A percentile compares a stretch with the other conserved stretches of the same genome.
These are phyloP conservation scores for Labroides dimidiatus DNA, from an alignment of 2,797 vertebrate genomes.

Conservation along the genomic window DNA sequence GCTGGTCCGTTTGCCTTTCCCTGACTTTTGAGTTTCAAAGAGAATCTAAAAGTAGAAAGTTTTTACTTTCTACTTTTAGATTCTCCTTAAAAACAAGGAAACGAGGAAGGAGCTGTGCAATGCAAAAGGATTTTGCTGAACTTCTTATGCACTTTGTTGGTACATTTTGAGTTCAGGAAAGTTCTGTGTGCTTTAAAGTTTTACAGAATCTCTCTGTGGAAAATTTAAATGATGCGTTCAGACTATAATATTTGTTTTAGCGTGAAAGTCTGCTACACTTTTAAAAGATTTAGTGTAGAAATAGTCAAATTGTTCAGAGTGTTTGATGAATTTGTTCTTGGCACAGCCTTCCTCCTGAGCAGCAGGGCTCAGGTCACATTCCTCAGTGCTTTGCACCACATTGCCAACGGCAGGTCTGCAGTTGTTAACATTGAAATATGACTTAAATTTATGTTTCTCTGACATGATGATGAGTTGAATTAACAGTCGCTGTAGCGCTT, in stretches of 20 bases:
- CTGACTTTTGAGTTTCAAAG: constrained; percentile 17
- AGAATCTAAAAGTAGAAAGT: constrained; percentile 16
- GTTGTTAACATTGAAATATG: constrained; percentile 5
- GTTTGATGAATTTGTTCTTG: constrained; percentile 19
- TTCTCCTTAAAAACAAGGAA: constrained; percentile 27
- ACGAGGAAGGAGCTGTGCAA: constrained; percentile 17
- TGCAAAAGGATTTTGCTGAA: constrained; percentile 13
- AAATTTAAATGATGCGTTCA: constrained; percentile 2
- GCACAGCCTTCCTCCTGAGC: not conserved
- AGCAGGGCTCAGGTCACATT: constrained; percentile 48
- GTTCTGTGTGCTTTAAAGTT: constrained; percentile 7
- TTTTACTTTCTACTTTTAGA: not conserved
- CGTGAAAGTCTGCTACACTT: constrained; percentile 2
- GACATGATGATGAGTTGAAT: not conserved
- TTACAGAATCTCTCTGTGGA: constrained; percentile 22
- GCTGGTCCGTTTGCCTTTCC: constrained; percentile 14
- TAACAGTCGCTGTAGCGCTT: not conserved
- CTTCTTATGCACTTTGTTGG: constrained; percentile 2
- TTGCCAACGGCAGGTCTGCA: constrained; percentile 28
- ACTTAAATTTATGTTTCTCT: constrained; percentile 26
- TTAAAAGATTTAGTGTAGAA: constrained; percentile 4
- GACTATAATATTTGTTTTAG: not conserved
- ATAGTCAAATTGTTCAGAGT: constrained; percentile 1
- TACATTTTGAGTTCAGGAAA: constrained; percentile 16
- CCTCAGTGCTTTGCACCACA: constrained; percentile 55